phyloP scores from a whole-genome alignment of 2,797 vertebrate genomes.

The Myotis planiceps region DNA sequence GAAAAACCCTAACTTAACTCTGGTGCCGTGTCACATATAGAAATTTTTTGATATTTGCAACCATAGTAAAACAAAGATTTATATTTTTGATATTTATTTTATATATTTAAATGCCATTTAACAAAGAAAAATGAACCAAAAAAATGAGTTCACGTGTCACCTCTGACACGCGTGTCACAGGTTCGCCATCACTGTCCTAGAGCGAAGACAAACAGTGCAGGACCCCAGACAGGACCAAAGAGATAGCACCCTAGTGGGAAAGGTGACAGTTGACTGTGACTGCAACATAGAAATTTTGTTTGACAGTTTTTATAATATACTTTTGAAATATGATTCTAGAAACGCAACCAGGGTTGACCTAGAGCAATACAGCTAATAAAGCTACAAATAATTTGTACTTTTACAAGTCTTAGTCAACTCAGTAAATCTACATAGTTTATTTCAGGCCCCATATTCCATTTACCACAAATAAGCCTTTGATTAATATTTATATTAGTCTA shows the following conservation, averaged over 20 bases:
- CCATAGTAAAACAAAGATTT: too few relatives aligned
- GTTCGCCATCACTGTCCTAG: too few relatives aligned
- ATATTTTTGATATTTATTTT: too few relatives aligned
- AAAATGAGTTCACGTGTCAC: too few relatives aligned
- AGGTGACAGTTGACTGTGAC: neutral
- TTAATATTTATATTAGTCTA: neutral
- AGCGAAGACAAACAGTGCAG: neutral
- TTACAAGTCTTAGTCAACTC: slow-evolving; percentile 18
- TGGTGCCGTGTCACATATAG: too few relatives aligned
- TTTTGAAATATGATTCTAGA: slow-evolving; percentile 40
- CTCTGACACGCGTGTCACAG: too few relatives aligned
- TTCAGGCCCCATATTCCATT: slow-evolving; percentile 49
- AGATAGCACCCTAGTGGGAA: neutral
- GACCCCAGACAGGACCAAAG: neutral
- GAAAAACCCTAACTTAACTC: too few relatives aligned
- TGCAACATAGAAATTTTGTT: neutral
- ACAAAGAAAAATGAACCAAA: too few relatives aligned
- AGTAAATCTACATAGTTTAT: slow-evolving; percentile 22
- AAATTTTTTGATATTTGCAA: too few relatives aligned
- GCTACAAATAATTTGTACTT: neutral
- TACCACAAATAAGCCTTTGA: slow-evolving; percentile 27
- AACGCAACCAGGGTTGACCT: neutral
- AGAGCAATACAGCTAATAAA: slow-evolving; percentile 14
- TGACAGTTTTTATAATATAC: neutral
- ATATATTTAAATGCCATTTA: too few relatives aligned